These are phyloP conservation scores for Trichacis sp. DNA, from an alignment of 2,888 invertebrate species.

Conservation along the genomic window DNA sequence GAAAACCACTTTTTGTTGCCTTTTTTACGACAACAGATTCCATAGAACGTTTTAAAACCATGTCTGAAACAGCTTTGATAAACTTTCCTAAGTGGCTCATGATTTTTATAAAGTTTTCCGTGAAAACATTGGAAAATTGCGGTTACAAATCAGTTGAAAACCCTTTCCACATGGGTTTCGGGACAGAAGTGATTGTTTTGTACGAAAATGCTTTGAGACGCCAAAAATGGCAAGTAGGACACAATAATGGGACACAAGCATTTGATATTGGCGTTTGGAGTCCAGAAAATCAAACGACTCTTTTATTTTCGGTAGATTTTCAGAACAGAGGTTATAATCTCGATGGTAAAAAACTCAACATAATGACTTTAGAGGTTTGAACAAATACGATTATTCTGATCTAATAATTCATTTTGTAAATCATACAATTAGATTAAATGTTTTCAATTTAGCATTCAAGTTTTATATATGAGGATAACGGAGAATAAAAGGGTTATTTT, in stretches of 20 bases:
- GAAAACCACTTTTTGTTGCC: not conserved
- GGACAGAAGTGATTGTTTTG: constrained; percentile 49
- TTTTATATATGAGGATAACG: constrained; percentile 17
- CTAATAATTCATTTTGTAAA: too few relatives aligned
- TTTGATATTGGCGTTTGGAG: constrained; percentile 40
- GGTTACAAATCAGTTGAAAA: constrained; percentile 36
- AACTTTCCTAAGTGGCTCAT: constrained; percentile 53
- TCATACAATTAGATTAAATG: too few relatives aligned
- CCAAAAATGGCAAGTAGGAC: constrained; percentile 48
- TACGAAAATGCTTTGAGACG: constrained; percentile 33
- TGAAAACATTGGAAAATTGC: constrained; percentile 9
- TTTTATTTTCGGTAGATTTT: constrained; percentile 9
- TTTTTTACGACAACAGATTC: not conserved
- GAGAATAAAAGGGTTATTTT: constrained; percentile 43
- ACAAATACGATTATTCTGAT: too few relatives aligned
- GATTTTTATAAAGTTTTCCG: constrained; percentile 38
- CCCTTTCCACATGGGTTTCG: constrained; percentile 42
- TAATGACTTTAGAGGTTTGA: constrained; percentile 44
- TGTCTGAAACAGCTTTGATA: constrained; percentile 30
- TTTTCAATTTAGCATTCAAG: not conserved
- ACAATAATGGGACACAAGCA: constrained; percentile 22
- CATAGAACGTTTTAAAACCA: constrained; percentile 33
- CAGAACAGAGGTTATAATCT: constrained; percentile 44
- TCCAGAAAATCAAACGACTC: constrained; percentile 12
- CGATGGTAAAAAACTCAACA: constrained; percentile 36